These are phyloP conservation scores for Cheilosia pagana DNA, from an alignment of 2,888 invertebrate species.

Conservation along the genomic window DNA sequence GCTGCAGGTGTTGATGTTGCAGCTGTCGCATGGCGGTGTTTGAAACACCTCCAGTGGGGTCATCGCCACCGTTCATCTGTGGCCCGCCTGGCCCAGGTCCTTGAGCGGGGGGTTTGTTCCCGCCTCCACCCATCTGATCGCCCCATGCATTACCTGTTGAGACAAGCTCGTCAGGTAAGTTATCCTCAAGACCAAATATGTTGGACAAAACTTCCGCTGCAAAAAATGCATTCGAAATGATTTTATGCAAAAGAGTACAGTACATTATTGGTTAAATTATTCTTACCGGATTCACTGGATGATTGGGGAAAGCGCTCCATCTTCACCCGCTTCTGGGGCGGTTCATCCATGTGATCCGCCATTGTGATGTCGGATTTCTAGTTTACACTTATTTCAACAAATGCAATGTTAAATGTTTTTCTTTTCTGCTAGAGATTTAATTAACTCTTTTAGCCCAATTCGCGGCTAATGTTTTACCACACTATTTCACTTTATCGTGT, in stretches of 20 bases:
- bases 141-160: constrained; percentile 89
- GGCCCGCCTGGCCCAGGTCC: constrained; percentile 90
- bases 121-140: constrained; percentile 85
- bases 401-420: constrained; percentile 35
- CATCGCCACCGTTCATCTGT: constrained; percentile 87
- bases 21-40: constrained; percentile 83
- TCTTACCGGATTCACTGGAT: constrained; percentile 79
- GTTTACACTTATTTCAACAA: constrained; percentile 46
- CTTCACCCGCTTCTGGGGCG: constrained; percentile 98
- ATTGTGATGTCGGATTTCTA: constrained; percentile 84
- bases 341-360: constrained; percentile 98
- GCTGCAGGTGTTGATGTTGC: constrained; percentile 86
- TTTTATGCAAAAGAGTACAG: constrained; percentile 40
- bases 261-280: background rate
- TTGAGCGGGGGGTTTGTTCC: constrained; percentile 90
- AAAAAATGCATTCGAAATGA: constrained; percentile 29
- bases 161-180: constrained; percentile 95
- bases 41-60: constrained; percentile 89
- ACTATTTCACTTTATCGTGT: constrained; percentile 55
- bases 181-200: constrained; percentile 95
- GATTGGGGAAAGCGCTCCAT: constrained; percentile 83
- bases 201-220: constrained; percentile 90
- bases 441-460: constrained; percentile 26
- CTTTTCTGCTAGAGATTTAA: constrained; percentile 14
- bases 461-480: constrained; percentile 14